Evolutionary conservation across 2,113 vertebrate genomes (phyloP).

Genomic region (Clarias batrachus): DNA sequence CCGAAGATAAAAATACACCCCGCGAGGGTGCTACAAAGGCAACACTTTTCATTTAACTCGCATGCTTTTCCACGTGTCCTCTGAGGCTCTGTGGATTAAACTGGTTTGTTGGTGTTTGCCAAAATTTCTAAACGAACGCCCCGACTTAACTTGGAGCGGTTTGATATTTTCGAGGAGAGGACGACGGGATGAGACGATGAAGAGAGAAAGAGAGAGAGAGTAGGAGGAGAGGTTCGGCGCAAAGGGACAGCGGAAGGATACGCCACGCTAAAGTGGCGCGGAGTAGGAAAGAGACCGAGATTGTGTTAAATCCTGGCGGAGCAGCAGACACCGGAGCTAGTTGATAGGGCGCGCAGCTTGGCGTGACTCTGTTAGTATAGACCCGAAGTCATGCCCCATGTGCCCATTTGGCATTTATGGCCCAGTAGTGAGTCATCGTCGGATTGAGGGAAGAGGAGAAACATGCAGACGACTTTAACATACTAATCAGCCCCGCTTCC

Average conservation of each 20-base stretch:
- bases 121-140: conserved; percentile 48
- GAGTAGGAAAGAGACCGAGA: background rate
- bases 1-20: conserved; percentile 67
- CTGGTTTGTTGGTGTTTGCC: conserved; percentile 43
- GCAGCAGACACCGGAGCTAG: conserved; percentile 54
- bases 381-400: conserved; percentile 28
- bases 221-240: conserved; percentile 61
- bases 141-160: conserved; percentile 73
- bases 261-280: background rate
- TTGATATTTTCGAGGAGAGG: conserved; percentile 57
- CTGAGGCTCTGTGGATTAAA: conserved; percentile 44
- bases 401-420: conserved; percentile 21
- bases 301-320: conserved; percentile 44
- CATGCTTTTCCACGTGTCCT: conserved; percentile 49
- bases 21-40: conserved; percentile 51
- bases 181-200: conserved; percentile 17
- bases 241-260: conserved; percentile 44
- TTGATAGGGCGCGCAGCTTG: conserved; percentile 53
- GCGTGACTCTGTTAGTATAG: conserved; percentile 25
- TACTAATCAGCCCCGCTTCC: conserved; percentile 32
- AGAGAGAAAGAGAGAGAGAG: conserved; percentile 48
- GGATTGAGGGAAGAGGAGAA: background rate
- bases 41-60: conserved; percentile 55
- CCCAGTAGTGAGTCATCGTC: conserved; percentile 26
- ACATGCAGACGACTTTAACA: conserved; percentile 1